These are phyloP conservation scores for Stigmatopora nigra DNA, from an alignment of 2,113 vertebrate species.

Conservation along the genomic window DNA sequence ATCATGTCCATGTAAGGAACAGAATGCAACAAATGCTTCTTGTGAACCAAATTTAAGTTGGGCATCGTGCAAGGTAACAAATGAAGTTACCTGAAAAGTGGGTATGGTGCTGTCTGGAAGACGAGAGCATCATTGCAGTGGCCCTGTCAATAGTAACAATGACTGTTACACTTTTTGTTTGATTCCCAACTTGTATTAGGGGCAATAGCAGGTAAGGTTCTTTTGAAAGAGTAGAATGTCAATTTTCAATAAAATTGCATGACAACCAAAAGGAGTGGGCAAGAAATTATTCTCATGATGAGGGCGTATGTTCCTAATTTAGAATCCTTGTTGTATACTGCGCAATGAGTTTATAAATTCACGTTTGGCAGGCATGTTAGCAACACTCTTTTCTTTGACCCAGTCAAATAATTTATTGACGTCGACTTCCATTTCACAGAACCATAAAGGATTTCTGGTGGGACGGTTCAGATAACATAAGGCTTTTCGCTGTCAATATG, in stretches of 20 bases:
- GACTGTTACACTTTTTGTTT: background rate
- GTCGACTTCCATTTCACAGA: too few relatives aligned
- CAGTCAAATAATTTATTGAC: too few relatives aligned
- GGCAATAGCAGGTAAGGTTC: background rate
- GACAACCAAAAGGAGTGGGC: too few relatives aligned
- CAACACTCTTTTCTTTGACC: too few relatives aligned
- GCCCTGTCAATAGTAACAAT: slow-evolving; percentile 43
- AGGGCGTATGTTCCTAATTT: too few relatives aligned
- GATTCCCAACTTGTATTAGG: background rate
- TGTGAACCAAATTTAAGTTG: background rate
- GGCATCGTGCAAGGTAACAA: background rate
- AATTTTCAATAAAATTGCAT: background rate
- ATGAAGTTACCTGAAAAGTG: slow-evolving; percentile 79
- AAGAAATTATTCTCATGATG: too few relatives aligned
- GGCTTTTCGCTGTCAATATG: too few relatives aligned
- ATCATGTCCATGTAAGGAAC: slow-evolving; percentile 11
- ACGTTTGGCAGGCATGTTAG: too few relatives aligned
- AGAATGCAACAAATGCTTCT: background rate
- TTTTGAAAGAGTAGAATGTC: background rate
- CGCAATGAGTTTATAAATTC: too few relatives aligned
- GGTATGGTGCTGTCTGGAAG: slow-evolving; percentile 87
- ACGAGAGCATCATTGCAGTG: slow-evolving; percentile 88
- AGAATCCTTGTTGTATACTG: too few relatives aligned
- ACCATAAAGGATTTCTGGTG: too few relatives aligned
- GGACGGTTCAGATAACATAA: too few relatives aligned